These are phyloP conservation scores for Scophthalmus maximus DNA, from an alignment of 2,113 vertebrate species.

Conservation along the genomic window DNA sequence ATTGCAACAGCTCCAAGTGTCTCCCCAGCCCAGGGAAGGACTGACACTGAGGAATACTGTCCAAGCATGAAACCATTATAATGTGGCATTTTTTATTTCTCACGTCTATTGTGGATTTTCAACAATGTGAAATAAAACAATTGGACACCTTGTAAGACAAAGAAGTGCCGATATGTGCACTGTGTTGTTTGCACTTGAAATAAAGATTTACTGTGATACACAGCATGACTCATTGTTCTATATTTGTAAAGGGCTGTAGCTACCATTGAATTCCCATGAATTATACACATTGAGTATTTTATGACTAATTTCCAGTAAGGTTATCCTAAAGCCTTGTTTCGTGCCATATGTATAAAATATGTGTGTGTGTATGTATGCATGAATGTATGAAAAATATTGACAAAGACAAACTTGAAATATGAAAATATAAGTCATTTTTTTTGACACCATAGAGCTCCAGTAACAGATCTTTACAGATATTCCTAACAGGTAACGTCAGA, in stretches of 20 bases:
- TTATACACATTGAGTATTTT: neutral
- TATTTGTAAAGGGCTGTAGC: neutral
- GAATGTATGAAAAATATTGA: too few relatives aligned
- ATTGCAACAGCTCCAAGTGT: constrained; percentile 31
- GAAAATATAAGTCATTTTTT: neutral
- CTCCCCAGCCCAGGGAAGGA: neutral
- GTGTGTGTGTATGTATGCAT: too few relatives aligned
- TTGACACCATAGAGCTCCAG: too few relatives aligned
- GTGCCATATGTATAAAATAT: too few relatives aligned
- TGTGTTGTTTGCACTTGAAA: constrained; percentile 56
- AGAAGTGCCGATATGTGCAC: constrained; percentile 26
- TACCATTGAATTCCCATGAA: too few relatives aligned
- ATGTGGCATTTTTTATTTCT: constrained; percentile 23
- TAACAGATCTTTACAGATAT: constrained; percentile 93
- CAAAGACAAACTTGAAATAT: neutral
- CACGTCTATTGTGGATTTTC: constrained; percentile 31
- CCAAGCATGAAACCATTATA: constrained; percentile 25
- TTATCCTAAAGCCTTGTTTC: neutral
- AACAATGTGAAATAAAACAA: constrained; percentile 24
- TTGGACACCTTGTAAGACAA: constrained; percentile 31
- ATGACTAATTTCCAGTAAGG: neutral
- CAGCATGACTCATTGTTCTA: constrained; percentile 3
- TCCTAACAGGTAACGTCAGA: constrained; percentile 91
- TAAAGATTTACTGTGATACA: constrained; percentile 53
- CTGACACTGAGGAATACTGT: constrained; percentile 7